These are phyloP conservation scores for Apodemia duryi DNA, from an alignment of 2,888 invertebrate genomes.

Conservation along the genomic window DNA sequence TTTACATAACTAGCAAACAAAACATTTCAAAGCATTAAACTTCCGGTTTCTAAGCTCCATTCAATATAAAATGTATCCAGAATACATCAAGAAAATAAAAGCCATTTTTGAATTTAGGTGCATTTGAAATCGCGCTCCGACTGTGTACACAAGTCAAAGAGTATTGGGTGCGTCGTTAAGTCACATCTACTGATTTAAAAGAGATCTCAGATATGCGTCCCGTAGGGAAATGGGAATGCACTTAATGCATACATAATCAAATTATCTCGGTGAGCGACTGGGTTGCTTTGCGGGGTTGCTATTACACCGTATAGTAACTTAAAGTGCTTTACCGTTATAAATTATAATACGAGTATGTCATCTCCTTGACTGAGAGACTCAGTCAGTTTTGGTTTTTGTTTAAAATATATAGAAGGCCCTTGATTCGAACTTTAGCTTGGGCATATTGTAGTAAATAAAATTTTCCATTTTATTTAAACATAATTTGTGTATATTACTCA, in stretches of 20 bases:
- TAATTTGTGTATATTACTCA: background rate
- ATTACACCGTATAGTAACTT: slow-evolving; percentile 33
- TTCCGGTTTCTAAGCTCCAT: background rate
- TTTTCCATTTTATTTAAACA: too few species aligned
- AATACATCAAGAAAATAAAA: background rate
- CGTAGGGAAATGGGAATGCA: slow-evolving; percentile 69
- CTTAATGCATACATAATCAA: slow-evolving; percentile 76
- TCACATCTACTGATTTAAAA: slow-evolving; percentile 50
- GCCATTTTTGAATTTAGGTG: slow-evolving; percentile 5
- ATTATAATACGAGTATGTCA: background rate
- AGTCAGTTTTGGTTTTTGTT: too few species aligned
- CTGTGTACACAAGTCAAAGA: background rate
- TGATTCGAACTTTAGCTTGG: too few species aligned
- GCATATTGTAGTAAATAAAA: too few species aligned
- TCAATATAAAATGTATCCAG: background rate
- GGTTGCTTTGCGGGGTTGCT: slow-evolving; percentile 25
- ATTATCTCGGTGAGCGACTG: slow-evolving; percentile 50
- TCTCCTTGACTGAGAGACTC: background rate
- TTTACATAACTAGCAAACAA: too few species aligned
- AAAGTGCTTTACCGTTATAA: background rate
- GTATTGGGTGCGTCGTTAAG: slow-evolving; percentile 27
- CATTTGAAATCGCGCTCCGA: background rate
- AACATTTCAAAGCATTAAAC: background rate
- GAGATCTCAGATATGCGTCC: slow-evolving; percentile 47
- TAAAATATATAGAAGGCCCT: too few species aligned